A percentile compares a stretch with the other conserved stretches of the same genome.
Evolutionary conservation across 2,113 vertebrate genomes (phyloP).

Genomic region (Entelurus aequoreus): DNA sequence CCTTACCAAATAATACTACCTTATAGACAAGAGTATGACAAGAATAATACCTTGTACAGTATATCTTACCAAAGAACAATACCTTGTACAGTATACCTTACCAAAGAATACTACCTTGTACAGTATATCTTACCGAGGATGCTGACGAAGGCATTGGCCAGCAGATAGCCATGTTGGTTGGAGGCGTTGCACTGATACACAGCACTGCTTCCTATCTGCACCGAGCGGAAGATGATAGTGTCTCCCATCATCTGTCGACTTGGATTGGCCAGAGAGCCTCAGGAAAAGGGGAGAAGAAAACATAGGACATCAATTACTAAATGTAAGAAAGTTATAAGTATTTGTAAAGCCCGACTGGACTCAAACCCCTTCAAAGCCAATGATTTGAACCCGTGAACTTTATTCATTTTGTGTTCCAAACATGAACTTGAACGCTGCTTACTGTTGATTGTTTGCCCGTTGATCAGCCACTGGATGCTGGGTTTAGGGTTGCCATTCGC

Average conservation of each 20-base stretch:
- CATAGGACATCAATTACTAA: neutral
- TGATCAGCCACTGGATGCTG: slow-evolving; percentile 86
- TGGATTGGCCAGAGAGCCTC: slow-evolving; percentile 73
- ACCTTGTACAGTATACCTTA: no score
- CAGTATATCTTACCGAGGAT: slow-evolving; percentile 76
- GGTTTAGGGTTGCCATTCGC: slow-evolving; percentile 96
- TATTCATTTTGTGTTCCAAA: neutral
- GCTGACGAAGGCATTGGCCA: slow-evolving; percentile 92
- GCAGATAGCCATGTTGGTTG: slow-evolving; percentile 90
- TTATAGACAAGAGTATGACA: no score
- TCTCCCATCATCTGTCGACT: slow-evolving; percentile 82
- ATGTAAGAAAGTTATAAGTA: neutral
- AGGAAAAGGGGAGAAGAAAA: rapidly evolving
- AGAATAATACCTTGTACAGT: no score
- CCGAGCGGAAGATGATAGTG: slow-evolving; percentile 88
- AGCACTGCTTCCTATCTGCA: slow-evolving; percentile 86
- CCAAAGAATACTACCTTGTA: no score
- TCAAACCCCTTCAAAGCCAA: neutral
- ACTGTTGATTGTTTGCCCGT: slow-evolving; percentile 85
- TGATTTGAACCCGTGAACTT: neutral
- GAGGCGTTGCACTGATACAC: slow-evolving; percentile 98
- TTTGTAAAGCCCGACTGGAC: neutral
- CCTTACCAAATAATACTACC: no score
- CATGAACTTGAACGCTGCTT: slow-evolving; percentile 27
- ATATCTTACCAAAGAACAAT: no score